Evolutionary conservation across 2,888 invertebrate genomes (phyloP).

Genomic region (Standfussiana lucernea): DNA sequence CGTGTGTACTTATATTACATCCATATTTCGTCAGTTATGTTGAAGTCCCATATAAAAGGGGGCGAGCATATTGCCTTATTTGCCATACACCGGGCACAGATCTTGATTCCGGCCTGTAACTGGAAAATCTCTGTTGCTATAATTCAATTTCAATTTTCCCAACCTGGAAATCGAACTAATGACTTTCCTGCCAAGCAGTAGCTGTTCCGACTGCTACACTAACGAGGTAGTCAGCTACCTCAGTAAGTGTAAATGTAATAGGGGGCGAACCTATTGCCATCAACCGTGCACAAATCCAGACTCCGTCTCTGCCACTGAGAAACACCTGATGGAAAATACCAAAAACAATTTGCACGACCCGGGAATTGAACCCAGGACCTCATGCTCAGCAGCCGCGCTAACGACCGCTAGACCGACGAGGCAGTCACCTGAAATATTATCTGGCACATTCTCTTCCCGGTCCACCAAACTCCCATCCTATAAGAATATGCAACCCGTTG

Average conservation of each 20-base stretch:
- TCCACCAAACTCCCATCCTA: background rate
- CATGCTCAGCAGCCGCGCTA: too few species aligned
- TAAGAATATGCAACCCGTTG: conserved; percentile 18
- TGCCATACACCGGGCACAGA: too few species aligned
- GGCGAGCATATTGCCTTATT: background rate
- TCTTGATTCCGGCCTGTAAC: background rate
- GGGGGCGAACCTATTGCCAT: too few species aligned
- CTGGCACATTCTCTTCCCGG: background rate
- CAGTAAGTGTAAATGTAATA: too few species aligned
- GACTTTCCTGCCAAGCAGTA: too few species aligned
- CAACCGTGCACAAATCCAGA: too few species aligned
- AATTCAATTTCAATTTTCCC: background rate
- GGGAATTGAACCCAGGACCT: background rate
- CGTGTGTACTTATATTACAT: background rate
- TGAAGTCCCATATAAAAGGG: background rate
- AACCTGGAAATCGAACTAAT: background rate
- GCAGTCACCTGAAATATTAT: background rate
- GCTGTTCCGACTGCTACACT: too few species aligned
- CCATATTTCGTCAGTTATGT: background rate
- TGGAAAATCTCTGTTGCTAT: background rate
- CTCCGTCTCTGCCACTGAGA: too few species aligned
- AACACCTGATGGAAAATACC: too few species aligned
- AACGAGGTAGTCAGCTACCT: too few species aligned
- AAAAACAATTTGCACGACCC: background rate
- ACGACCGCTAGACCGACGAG: too few species aligned